Evolutionary conservation across 2,113 vertebrate species (phyloP).

Genomic region (Ivindomyrus marchei): DNA sequence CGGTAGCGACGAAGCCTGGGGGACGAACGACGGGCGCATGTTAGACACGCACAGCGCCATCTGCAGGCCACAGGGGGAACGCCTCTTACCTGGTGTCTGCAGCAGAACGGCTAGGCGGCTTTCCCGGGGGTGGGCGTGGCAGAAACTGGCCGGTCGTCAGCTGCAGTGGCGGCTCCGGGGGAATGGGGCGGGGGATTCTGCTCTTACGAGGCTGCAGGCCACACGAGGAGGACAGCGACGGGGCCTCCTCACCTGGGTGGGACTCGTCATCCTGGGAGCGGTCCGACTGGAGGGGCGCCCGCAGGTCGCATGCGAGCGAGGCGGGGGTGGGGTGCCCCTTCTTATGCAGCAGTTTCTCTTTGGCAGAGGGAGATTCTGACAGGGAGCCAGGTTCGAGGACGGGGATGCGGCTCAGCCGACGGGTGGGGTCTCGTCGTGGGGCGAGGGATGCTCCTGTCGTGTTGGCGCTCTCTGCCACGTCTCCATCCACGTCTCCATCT

Average conservation of each 20-base stretch:
- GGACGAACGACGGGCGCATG: background rate
- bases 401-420: conserved; percentile 84
- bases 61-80: background rate
- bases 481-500: conserved; percentile 40
- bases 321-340: conserved; percentile 77
- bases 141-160: conserved; percentile 73
- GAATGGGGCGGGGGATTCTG: conserved; percentile 89
- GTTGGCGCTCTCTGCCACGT: conserved; percentile 45
- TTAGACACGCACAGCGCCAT: background rate
- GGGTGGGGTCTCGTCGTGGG: conserved; percentile 53
- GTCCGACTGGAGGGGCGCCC: conserved; percentile 84
- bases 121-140: conserved; percentile 88
- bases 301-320: conserved; percentile 69
- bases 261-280: conserved; percentile 62
- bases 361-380: conserved; percentile 69
- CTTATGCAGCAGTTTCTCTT: conserved; percentile 81
- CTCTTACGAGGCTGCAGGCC: conserved; percentile 75
- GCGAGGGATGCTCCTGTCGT: conserved; percentile 40
- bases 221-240: conserved; percentile 73
- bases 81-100: conserved; percentile 78
- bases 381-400: conserved; percentile 74
- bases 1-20: conserved; percentile 73
- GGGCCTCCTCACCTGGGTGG: conserved; percentile 71
- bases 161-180: conserved; percentile 69
- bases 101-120: conserved; percentile 73